These are phyloP conservation scores for Paraplagusia blochii DNA, from an alignment of 2,113 vertebrate species.

Conservation along the genomic window DNA sequence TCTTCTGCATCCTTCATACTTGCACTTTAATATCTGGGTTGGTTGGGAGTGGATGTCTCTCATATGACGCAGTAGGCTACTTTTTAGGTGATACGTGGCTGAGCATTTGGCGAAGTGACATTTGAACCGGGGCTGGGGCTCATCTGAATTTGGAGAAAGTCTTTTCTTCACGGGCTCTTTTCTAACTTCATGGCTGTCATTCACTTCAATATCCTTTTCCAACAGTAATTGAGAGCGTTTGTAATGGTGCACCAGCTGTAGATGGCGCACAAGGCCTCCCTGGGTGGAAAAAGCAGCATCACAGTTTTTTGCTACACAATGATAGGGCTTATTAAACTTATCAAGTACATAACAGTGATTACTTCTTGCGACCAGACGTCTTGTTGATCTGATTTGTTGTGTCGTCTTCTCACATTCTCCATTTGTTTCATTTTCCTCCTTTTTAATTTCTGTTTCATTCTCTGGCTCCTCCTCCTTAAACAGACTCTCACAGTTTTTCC, in stretches of 20 bases:
- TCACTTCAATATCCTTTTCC: slow-evolving; percentile 81
- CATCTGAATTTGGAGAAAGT: slow-evolving; percentile 50
- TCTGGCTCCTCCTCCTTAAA: slow-evolving; percentile 47
- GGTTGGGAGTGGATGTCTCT: slow-evolving; percentile 52
- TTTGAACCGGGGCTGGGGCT: slow-evolving; percentile 80
- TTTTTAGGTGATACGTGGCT: slow-evolving; percentile 86
- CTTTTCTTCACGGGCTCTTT: slow-evolving; percentile 76
- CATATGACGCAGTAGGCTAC: slow-evolving; percentile 85
- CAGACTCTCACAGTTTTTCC: slow-evolving; percentile 22
- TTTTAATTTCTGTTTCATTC: slow-evolving; percentile 27
- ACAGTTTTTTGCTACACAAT: slow-evolving; percentile 93
- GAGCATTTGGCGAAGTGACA: slow-evolving; percentile 85
- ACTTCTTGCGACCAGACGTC: slow-evolving; percentile 86
- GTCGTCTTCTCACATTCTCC: slow-evolving; percentile 25
- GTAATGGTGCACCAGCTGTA: slow-evolving; percentile 88
- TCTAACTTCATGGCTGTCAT: slow-evolving; percentile 74
- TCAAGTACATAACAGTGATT: slow-evolving; percentile 90
- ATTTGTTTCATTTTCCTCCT: slow-evolving; percentile 36
- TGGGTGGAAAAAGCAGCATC: slow-evolving; percentile 88
- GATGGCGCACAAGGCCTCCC: slow-evolving; percentile 89
- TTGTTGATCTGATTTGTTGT: slow-evolving; percentile 82
- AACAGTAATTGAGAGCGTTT: slow-evolving; percentile 90
- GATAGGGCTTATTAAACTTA: slow-evolving; percentile 93
- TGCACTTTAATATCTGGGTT: slow-evolving; percentile 77
- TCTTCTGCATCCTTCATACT: slow-evolving; percentile 84